Conservation (phyloP, 2,113 vertebrate genomes). For the Mormyrus lacerda region DNA sequence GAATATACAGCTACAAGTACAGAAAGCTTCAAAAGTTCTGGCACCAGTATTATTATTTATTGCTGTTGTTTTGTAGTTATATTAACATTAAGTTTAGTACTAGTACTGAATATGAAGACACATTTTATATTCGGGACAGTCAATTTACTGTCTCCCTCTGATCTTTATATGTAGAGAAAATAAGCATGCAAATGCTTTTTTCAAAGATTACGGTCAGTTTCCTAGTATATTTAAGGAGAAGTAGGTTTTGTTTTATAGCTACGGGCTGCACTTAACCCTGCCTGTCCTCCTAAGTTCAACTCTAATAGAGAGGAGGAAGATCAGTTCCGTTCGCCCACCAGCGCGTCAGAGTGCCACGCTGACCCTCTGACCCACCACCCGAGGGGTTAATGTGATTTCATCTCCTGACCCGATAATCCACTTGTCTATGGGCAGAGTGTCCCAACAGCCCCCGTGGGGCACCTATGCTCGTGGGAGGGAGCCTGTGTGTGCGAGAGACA, state of each 20-base stretch:
- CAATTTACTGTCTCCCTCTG: neutral
- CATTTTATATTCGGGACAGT: neutral
- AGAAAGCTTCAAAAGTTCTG: neutral
- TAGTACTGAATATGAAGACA: neutral
- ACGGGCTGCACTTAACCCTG: constrained; percentile 22
- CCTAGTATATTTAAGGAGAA: neutral
- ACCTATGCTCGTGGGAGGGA: neutral
- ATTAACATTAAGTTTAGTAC: neutral
- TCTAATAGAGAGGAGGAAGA: constrained; percentile 9
- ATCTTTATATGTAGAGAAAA: neutral
- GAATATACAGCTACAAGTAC: neutral
- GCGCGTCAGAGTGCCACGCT: constrained; percentile 16
- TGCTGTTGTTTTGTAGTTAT: neutral
- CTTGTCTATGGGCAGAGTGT: constrained; percentile 33
- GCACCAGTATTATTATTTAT: neutral
- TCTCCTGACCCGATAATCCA: constrained; percentile 38
- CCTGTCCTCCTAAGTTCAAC: constrained; percentile 15
- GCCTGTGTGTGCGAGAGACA: neutral
- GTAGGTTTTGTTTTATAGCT: constrained; percentile 13
- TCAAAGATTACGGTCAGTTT: neutral
- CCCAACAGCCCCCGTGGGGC: neutral
- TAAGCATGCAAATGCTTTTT: neutral
- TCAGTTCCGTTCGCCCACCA: constrained; percentile 23
- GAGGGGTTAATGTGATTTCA: constrained; percentile 42
- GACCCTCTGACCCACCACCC: constrained; percentile 31